These are phyloP conservation scores for Diplodus puntazzo DNA, from an alignment of 2,797 vertebrate genomes.

Conservation along the genomic window DNA sequence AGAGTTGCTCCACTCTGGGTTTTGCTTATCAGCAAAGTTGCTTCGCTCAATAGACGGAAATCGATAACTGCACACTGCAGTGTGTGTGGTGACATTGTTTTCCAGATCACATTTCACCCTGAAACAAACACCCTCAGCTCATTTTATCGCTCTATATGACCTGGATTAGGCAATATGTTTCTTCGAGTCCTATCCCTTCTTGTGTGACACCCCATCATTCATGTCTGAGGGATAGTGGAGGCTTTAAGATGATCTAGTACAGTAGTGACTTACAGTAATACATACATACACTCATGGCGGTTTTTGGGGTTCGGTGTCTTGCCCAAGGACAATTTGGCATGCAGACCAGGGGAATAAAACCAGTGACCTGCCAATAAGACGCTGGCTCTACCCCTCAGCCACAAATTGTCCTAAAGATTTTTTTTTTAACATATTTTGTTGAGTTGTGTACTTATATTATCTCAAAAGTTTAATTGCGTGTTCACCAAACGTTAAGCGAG, in stretches of 20 bases:
- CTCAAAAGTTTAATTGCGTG: no score
- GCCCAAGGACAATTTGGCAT: no score
- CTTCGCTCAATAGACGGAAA: conserved; percentile 36
- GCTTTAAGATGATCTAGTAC: background rate
- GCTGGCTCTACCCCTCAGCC: no score
- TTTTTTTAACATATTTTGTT: no score
- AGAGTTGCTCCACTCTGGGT: conserved; percentile 20
- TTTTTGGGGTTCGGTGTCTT: no score
- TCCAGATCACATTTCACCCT: conserved; percentile 53
- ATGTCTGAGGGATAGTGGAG: conserved; percentile 6
- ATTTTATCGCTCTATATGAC: conserved; percentile 13
- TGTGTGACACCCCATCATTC: background rate
- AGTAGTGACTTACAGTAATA: background rate
- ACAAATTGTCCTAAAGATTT: background rate
- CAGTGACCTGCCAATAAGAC: no score
- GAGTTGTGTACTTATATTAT: no score
- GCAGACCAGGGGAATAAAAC: no score
- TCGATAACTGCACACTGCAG: conserved; percentile 47
- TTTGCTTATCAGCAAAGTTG: conserved; percentile 38
- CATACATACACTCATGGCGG: no score
- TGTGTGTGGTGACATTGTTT: background rate
- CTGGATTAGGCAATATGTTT: background rate
- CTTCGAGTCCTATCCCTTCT: conserved; percentile 1
- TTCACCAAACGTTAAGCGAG: no score
- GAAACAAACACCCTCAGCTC: conserved; percentile 21